Evolutionary conservation across 2,113 vertebrate genomes (phyloP).

Genomic region (Desmodus rotundus): DNA sequence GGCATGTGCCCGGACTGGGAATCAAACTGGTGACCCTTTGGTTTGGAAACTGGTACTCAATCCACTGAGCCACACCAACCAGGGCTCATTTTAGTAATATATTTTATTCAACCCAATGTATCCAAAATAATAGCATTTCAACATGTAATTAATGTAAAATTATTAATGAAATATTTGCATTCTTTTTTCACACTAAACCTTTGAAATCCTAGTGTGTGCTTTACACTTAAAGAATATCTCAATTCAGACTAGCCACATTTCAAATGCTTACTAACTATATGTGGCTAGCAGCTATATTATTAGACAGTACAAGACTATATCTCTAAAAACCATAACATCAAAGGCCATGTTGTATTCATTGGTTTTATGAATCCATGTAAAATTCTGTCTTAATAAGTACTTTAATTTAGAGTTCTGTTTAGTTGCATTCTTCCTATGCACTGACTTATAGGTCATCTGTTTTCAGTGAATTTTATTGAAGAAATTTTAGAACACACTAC

Average conservation of each 20-base stretch:
- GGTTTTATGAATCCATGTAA: slow-evolving; percentile 25
- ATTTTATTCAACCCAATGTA: background rate
- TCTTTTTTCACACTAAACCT: background rate
- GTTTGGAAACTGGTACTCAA: no score
- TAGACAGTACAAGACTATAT: background rate
- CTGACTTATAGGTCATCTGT: background rate
- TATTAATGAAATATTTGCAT: background rate
- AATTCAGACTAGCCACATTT: background rate
- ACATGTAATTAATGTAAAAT: background rate
- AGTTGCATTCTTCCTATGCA: background rate
- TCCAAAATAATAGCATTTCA: slow-evolving; percentile 10
- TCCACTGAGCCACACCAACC: no score
- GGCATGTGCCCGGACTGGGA: no score
- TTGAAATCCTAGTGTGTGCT: background rate
- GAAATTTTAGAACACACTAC: background rate
- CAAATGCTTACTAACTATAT: background rate
- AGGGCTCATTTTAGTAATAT: background rate
- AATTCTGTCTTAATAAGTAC: background rate
- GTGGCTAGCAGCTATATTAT: background rate
- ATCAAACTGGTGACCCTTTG: no score
- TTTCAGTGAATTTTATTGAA: slow-evolving; percentile 33
- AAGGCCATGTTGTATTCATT: background rate
- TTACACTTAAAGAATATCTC: background rate
- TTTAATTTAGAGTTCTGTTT: slow-evolving; percentile 25
- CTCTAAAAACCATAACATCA: slow-evolving; percentile 18